phyloP scores from a whole-genome alignment of 2,113 vertebrate species.

The Sisor rabdophorus region DNA sequence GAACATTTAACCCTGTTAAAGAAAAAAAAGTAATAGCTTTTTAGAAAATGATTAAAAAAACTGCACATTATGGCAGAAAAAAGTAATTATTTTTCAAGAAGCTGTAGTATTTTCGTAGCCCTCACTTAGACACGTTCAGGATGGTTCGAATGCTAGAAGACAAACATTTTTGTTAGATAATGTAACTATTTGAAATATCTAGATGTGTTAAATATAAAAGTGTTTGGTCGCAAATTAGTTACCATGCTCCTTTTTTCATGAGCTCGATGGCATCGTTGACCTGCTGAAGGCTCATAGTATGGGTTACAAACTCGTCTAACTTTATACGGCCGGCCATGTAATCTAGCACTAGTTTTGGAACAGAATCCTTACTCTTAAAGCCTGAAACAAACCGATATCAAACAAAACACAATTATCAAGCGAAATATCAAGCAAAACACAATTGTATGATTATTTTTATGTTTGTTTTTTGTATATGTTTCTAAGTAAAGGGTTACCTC shows the following conservation, averaged over 20 bases:
- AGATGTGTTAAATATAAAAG: neutral
- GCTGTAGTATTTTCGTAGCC: neutral
- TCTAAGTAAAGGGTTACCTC: slow-evolving; percentile 58
- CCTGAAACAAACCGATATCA: slow-evolving; percentile 58
- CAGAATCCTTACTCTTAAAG: slow-evolving; percentile 69
- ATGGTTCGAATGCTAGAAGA: slow-evolving; percentile 81
- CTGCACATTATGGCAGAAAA: neutral
- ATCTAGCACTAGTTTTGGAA: slow-evolving; percentile 68
- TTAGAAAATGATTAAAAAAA: no score
- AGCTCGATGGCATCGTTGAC: slow-evolving; percentile 74
- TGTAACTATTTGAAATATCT: neutral
- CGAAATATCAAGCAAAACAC: neutral
- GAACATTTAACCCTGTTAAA: neutral
- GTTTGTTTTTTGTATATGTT: neutral
- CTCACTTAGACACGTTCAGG: slow-evolving; percentile 66
- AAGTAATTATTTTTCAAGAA: neutral
- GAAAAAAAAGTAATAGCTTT: neutral
- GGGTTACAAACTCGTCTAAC: slow-evolving; percentile 72
- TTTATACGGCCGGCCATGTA: slow-evolving; percentile 74
- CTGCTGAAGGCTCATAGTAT: slow-evolving; percentile 70
- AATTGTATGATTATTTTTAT: neutral
- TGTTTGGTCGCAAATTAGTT: slow-evolving; percentile 35
- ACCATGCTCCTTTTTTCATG: slow-evolving; percentile 71
- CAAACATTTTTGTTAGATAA: slow-evolving; percentile 16
- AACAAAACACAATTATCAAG: neutral